Evolutionary conservation across 2,888 invertebrate genomes (phyloP).

Genomic region (Epistrophe grossulariae): DNA sequence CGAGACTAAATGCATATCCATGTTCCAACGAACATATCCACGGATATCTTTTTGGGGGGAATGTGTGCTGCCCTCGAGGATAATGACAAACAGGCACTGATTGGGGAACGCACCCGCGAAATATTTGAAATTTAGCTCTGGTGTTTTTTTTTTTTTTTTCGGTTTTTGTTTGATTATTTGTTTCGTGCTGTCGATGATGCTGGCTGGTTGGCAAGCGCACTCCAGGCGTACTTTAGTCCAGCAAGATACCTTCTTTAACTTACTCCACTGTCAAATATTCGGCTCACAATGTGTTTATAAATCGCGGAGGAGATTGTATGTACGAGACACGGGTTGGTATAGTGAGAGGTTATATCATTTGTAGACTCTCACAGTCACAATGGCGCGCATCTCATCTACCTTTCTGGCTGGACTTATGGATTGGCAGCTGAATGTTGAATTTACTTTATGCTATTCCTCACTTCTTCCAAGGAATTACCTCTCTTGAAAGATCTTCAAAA

Average conservation of each 20-base stretch:
- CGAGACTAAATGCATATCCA: constrained; percentile 33
- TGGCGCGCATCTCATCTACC: constrained; percentile 60
- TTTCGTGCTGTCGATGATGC: constrained; percentile 35
- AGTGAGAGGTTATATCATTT: constrained; percentile 23
- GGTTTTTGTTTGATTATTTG: not conserved
- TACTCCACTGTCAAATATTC: constrained; percentile 41
- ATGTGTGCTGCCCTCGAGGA: constrained; percentile 57
- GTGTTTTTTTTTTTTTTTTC: not conserved
- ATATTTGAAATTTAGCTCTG: constrained; percentile 32
- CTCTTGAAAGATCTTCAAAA: constrained; percentile 20
- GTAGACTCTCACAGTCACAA: constrained; percentile 32
- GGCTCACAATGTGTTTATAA: constrained; percentile 22
- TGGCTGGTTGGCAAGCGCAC: constrained; percentile 57
- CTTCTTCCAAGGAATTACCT: constrained; percentile 29
- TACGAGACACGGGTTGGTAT: too few relatives aligned
- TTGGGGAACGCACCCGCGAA: constrained; percentile 67
- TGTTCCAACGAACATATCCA: constrained; percentile 19
- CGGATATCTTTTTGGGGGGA: constrained; percentile 39
- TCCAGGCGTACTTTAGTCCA: constrained; percentile 62
- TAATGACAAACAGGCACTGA: constrained; percentile 61
- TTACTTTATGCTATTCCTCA: constrained; percentile 19
- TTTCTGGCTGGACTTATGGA: constrained; percentile 40
- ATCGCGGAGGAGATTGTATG: constrained; percentile 6
- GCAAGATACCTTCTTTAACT: constrained; percentile 2
- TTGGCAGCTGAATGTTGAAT: constrained; percentile 36